Evolutionary conservation across 2,888 invertebrate genomes (phyloP), one percentile per base, ranked within the genome.

Genomic region (Bhutanitis thaidina): DNA sequence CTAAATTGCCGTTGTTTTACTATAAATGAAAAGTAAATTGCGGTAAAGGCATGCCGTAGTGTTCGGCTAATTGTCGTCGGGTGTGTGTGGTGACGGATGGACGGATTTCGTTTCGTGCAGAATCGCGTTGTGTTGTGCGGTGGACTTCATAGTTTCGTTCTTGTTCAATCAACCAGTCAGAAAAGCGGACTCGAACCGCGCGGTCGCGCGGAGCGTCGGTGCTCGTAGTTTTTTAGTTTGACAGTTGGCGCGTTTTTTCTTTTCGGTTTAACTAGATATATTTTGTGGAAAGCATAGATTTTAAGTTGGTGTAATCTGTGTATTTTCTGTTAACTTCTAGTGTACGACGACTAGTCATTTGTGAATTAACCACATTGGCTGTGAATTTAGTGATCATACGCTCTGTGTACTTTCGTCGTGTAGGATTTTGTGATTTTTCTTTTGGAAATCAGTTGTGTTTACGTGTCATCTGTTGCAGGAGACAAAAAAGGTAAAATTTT

Each of bases 141-240:
- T 65, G 64, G 66, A n/a, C 67, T 68, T 66, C 66, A 65, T 65
- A 8, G 30, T 34, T 34, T 34, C 34, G 34, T 34, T 58, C 41
- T 27, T 14, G 59, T 80, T 20, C 20, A 20, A 20, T 20, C 20
- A 20, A 20, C 20, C 20, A 87, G 88, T 88, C 86, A 80, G 78
- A 74, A 80, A 78, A 84, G 80, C 84, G 85, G 88, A 83, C 87
- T 87, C 87, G 74, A 71, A 76, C 79, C 82, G 88, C 83, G 86
- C 78, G 82, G 82, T 71, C 71, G 87, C 81, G 84, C 80, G 76
- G 78, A 73, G 80, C 78, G 80, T 80, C 74, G 88, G 87, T 89
- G 88, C 88, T 89, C 84, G 87, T 89, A 87, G 87, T 85, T 85
- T 86, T 86, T 88, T 87, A 85, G 84, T 83, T 87, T 89, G 87